Evolutionary conservation across 2,797 vertebrate genomes (phyloP).

Genomic region (Coilia nasus): DNA sequence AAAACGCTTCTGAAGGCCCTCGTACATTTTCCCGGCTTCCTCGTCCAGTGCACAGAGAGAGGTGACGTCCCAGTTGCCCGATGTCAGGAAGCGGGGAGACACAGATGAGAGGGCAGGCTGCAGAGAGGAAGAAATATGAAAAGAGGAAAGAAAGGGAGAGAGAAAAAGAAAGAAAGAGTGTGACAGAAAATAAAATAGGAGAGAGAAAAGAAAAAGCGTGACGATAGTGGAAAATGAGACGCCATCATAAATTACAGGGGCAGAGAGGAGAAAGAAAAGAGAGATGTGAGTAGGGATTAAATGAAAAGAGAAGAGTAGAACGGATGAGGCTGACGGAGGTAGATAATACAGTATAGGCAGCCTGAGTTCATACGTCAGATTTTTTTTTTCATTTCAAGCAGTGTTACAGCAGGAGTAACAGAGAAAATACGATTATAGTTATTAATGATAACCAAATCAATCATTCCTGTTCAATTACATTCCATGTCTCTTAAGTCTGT

Average conservation of each 20-base stretch:
- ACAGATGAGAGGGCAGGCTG: constrained; percentile 74
- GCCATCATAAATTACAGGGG: background rate
- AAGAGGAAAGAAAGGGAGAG: constrained; percentile 27
- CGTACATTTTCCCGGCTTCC: constrained; percentile 78
- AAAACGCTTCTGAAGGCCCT: constrained; percentile 36
- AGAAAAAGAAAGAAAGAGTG: constrained; percentile 23
- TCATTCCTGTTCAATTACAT: background rate
- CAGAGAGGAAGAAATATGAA: constrained; percentile 21
- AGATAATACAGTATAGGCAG: background rate
- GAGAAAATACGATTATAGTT: background rate
- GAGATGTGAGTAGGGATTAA: background rate
- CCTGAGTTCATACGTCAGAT: background rate
- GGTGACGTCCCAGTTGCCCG: constrained; percentile 84
- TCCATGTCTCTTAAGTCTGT: background rate
- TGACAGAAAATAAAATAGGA: constrained; percentile 1
- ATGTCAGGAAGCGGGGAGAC: constrained; percentile 81
- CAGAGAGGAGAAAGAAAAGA: background rate
- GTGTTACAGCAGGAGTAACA: background rate
- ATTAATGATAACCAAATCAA: background rate
- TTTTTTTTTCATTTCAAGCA: background rate
- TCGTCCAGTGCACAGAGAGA: constrained; percentile 77
- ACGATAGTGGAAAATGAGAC: background rate
- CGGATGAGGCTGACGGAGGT: background rate
- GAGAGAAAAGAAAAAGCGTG: background rate
- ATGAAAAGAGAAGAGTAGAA: background rate